Evolutionary conservation across 2,113 vertebrate genomes (phyloP).

Genomic region (Laticauda laticaudata): DNA sequence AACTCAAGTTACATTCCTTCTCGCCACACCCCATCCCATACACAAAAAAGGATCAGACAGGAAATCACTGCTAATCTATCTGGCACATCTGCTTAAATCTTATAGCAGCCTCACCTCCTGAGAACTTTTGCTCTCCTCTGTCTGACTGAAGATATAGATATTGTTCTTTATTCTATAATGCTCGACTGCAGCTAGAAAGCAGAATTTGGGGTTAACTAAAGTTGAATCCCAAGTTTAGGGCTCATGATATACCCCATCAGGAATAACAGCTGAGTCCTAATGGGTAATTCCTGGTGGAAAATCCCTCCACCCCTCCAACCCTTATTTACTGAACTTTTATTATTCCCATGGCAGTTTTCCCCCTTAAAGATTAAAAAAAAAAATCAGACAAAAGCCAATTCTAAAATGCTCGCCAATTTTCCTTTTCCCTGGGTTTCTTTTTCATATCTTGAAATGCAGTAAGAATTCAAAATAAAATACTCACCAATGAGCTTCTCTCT

Average conservation of each 20-base stretch:
- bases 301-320: no score
- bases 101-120: not conserved
- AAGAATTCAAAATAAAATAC: conserved; percentile 2
- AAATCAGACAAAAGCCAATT: not conserved
- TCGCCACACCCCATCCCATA: not conserved
- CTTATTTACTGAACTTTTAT: not conserved
- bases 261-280: not conserved
- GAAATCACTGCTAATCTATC: not conserved
- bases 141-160: not conserved
- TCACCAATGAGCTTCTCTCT: conserved; percentile 80
- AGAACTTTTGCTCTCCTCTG: not conserved
- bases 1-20: not conserved
- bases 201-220: not conserved
- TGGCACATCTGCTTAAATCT: not conserved
- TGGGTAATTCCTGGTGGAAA: not conserved
- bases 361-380: not conserved
- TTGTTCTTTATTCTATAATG: not conserved
- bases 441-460: not conserved
- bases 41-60: not conserved
- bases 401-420: conserved; percentile 62
- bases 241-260: not conserved
- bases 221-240: not conserved
- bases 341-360: not conserved
- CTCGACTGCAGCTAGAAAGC: not conserved
- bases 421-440: not conserved